These are phyloP conservation scores for Philereme transversata DNA, from an alignment of 2,888 invertebrate species.

Conservation along the genomic window DNA sequence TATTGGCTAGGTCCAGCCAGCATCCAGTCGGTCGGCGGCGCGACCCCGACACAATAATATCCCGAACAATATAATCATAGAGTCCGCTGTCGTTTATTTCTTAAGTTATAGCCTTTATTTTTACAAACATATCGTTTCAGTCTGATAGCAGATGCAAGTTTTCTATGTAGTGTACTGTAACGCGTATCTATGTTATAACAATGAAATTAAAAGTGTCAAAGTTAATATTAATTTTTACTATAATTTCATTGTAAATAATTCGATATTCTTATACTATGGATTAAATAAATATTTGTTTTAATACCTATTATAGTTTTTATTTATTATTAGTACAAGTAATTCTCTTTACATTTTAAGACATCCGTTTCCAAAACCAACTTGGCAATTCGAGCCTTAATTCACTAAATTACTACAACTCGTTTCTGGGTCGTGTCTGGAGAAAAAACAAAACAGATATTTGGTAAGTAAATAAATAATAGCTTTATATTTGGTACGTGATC, in stretches of 20 bases:
- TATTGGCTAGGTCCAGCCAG: not conserved
- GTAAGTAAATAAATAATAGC: conserved; percentile 18
- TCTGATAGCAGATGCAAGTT: conserved; percentile 80
- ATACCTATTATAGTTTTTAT: conserved; percentile 53
- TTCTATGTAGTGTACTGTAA: conserved; percentile 80
- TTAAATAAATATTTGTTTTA: conserved; percentile 83
- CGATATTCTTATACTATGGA: conserved; percentile 77
- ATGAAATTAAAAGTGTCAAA: conserved; percentile 76
- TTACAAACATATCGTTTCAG: conserved; percentile 79
- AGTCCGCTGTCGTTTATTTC: conserved; percentile 73
- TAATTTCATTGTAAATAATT: conserved; percentile 83
- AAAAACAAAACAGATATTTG: conserved; percentile 41
- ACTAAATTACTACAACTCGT: conserved; percentile 47
- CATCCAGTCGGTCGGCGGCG: not conserved
- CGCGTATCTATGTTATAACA: conserved; percentile 78
- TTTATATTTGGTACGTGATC: conserved; percentile 27
- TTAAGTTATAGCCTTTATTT: conserved; percentile 73
- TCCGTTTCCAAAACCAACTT: too few relatives aligned
- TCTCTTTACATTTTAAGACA: too few relatives aligned
- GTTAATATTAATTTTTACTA: conserved; percentile 63
- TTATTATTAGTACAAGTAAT: conserved; percentile 6
- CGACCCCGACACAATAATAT: conserved; percentile 57
- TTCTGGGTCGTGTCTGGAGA: conserved; percentile 48
- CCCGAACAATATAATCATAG: conserved; percentile 70
- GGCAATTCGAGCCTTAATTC: too few relatives aligned